Evolutionary conservation across 2,888 invertebrate genomes (phyloP).

Genomic region (Sesamia inferens): DNA sequence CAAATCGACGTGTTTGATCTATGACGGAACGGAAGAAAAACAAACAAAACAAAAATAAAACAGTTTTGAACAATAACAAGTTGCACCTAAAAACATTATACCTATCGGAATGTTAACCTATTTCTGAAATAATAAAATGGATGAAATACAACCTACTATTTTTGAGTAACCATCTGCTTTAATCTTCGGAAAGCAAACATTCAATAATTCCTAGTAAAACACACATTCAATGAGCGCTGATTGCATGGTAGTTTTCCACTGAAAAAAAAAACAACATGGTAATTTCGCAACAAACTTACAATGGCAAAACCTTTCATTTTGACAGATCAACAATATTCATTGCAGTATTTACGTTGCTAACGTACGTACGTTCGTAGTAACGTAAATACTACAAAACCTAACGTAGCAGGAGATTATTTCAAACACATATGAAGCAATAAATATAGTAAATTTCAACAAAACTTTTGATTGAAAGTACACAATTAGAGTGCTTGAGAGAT

Average conservation of each 20-base stretch:
- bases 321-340: neutral
- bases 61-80: constrained; percentile 25
- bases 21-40: constrained; percentile 38
- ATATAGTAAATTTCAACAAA: neutral
- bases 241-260: constrained; percentile 20
- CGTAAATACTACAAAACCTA: too few species aligned
- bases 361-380: too few species aligned
- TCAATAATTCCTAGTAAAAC: constrained; percentile 26
- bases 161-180: constrained; percentile 35
- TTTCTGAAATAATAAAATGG: constrained; percentile 34
- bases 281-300: neutral
- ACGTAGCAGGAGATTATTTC: neutral
- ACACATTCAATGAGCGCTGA: constrained; percentile 22
- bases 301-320: neutral
- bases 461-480: neutral
- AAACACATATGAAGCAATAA: neutral
- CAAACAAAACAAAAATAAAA: constrained; percentile 39
- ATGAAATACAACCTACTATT: constrained; percentile 36
- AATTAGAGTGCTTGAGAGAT: neutral
- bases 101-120: constrained; percentile 37
- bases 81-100: constrained; percentile 26
- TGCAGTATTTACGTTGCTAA: neutral
- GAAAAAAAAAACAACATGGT: constrained; percentile 5
- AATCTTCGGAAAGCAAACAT: constrained; percentile 45
- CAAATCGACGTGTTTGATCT: constrained; percentile 27